Percentiles rank a stretch among this genome's conserved stretches.
These are phyloP conservation scores for Chaetodon trifasciatus DNA, from an alignment of 2,797 vertebrate genomes.

Conservation along the genomic window DNA sequence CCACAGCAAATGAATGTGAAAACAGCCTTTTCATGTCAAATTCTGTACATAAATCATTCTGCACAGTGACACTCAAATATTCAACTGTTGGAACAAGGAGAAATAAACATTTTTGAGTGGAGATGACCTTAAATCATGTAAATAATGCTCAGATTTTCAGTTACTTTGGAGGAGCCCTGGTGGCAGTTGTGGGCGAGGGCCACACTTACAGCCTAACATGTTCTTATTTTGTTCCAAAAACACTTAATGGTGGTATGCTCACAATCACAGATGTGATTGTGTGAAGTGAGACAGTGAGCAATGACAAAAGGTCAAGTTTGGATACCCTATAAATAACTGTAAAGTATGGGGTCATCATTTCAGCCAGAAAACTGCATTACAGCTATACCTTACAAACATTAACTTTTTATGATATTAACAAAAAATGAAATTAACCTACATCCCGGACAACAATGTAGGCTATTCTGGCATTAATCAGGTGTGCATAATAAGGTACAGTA, in stretches of 20 bases:
- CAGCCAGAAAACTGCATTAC: not conserved
- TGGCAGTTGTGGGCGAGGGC: too few species aligned
- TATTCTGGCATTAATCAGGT: not conserved
- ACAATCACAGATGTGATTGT: too few species aligned
- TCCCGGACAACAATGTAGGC: too few species aligned
- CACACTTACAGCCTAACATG: not conserved
- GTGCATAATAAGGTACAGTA: not conserved
- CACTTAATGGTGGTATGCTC: not conserved
- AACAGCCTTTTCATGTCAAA: too few species aligned
- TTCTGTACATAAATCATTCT: too few species aligned
- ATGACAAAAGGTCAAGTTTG: not conserved
- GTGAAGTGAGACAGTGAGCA: not conserved
- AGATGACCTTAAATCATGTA: not conserved
- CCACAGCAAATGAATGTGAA: too few species aligned
- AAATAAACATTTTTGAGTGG: too few species aligned
- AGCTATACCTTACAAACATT: not conserved
- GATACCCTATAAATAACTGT: not conserved
- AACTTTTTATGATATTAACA: not conserved
- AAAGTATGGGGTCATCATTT: not conserved
- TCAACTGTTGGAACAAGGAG: too few species aligned
- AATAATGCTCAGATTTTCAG: slow-evolving; percentile 1
- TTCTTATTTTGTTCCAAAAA: not conserved
- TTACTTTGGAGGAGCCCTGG: not conserved
- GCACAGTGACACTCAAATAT: too few species aligned
- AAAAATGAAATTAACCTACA: not conserved